Evolutionary conservation across 2,888 invertebrate species (phyloP), one percentile per base, ranked within the genome.

Genomic region (Andrena bucephala): DNA sequence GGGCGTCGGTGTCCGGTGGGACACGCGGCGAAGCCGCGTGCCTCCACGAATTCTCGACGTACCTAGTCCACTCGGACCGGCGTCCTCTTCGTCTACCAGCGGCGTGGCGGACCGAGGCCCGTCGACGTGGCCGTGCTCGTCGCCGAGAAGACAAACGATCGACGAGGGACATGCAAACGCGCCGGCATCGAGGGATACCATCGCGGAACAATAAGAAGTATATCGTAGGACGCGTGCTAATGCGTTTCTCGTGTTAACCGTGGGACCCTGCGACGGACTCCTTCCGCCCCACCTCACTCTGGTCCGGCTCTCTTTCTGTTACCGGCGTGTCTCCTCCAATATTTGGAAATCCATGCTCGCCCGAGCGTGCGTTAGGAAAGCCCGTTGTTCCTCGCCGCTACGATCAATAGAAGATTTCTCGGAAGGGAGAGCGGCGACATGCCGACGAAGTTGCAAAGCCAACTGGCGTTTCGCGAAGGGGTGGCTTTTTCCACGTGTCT

Each of bases 221-320:
- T 90, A 90, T 85, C 88, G 89, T 91, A 89, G 90, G 89, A 88
- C 88, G 87, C 89, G 88, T 89, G 91, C 90, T 91, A 92, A 92
- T 92, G 92, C 91, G 89, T 89, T 92, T 92, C 89, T 92, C 91
- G 87, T 92, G 92, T 92, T 90, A 89, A 85, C 85, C 84, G 85
- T 85, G 87, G 88, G 89, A 89, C 83, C 84, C 68, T 57, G 84
- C 86, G 80, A 77, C 81, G 48, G 75, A 59, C 70, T 42, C 59
- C 66, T 42, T 54, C 57, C 69, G 77, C 66, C 68, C 77, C 77
- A 65, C 57, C 42, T 42, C 50, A 60, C 60, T 36, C 50, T 63
- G 59, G n/a, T 8, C 31, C 59, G 48, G 48, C 62, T 72, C 77
- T 20, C 65, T 33, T 77, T 60, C 75, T 71, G 77, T 80, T 75